Evolutionary conservation across 2,113 vertebrate species (phyloP), one percentile per base, ranked within the genome.

Genomic region (Oncorhynchus nerka): DNA sequence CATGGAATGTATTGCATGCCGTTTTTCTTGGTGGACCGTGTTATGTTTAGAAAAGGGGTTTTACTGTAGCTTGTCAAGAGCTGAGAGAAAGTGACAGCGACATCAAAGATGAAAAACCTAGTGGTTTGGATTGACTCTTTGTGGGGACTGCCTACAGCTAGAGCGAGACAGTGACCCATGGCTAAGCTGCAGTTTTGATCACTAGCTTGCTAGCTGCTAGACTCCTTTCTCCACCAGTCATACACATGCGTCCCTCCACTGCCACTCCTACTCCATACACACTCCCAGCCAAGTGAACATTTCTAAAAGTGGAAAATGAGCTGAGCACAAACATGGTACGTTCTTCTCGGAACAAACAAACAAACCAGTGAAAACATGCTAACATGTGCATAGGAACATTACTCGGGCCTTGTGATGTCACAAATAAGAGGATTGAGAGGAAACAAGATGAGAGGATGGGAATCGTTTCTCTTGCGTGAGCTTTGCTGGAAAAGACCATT

Each of bases 341-440:
- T 84, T 86, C 73, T 85, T 86, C 73, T 87, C 72, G 73, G 83
- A 89, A 89, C 73, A 90, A 89, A 91, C 84, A 70, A 85, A 90
- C 84, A 70, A 85, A 90, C 80, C 84, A 88, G 86, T 86, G 86
- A 67, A 86, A 89, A 92, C 89, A 90, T 92, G 91, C 87, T 89
- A 89, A 90, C 90, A 93, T 93, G 92, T 93, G 93, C 94, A 92
- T 93, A 94, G 92, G 89, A 92, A 90, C 82, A 88, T 93, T 87
- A 93, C 89, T 92, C 83, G 91, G 89, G 90, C 90, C 92, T 90
- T 90, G 83, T 84, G 84, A 91, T 83, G 87, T 88, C 87, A 92
- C 84, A 83, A 73, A 88, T 84, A 89, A 84, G 86, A 88, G 75
- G 83, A 83, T 83, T 81, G 83, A 85, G 84, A 86, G 83, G 84